Evolutionary conservation across 2,888 invertebrate genomes (phyloP).

Genomic region (Calephelis perditalis): DNA sequence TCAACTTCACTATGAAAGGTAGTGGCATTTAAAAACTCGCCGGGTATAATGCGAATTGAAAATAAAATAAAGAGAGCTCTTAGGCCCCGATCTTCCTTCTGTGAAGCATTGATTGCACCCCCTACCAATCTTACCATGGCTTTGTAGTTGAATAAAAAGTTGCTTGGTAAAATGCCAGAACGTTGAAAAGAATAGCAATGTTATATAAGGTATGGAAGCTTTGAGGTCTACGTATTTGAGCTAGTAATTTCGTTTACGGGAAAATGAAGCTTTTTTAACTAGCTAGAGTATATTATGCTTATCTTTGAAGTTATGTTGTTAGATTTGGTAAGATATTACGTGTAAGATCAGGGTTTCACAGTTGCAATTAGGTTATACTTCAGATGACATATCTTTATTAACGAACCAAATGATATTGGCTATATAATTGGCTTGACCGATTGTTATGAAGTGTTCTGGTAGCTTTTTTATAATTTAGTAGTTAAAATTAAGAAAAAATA

Average conservation of each 20-base stretch:
- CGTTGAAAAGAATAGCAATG: conserved; percentile 59
- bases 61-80: conserved; percentile 50
- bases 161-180: conserved; percentile 54
- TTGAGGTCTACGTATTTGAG: conserved; percentile 36
- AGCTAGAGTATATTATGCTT: too few relatives aligned
- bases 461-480: too few relatives aligned
- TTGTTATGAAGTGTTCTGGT: too few relatives aligned
- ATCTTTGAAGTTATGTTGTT: too few relatives aligned
- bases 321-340: too few relatives aligned
- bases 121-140: conserved; percentile 45
- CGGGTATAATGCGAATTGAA: conserved; percentile 46
- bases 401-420: too few relatives aligned
- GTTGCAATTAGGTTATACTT: too few relatives aligned
- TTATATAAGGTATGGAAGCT: conserved; percentile 53
- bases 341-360: too few relatives aligned
- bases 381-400: too few relatives aligned
- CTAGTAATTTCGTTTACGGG: conserved; percentile 35
- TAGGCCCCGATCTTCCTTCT: conserved; percentile 53
- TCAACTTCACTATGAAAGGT: conserved; percentile 37
- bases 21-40: conserved; percentile 46
- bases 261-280: conserved; percentile 20
- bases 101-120: conserved; percentile 64
- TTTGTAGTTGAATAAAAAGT: conserved; percentile 66
- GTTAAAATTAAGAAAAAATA: too few relatives aligned
- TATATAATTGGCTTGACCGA: too few relatives aligned